These are phyloP conservation scores for Scomberomorus guttatus DNA, from an alignment of 2,797 vertebrate species.

Conservation along the genomic window DNA sequence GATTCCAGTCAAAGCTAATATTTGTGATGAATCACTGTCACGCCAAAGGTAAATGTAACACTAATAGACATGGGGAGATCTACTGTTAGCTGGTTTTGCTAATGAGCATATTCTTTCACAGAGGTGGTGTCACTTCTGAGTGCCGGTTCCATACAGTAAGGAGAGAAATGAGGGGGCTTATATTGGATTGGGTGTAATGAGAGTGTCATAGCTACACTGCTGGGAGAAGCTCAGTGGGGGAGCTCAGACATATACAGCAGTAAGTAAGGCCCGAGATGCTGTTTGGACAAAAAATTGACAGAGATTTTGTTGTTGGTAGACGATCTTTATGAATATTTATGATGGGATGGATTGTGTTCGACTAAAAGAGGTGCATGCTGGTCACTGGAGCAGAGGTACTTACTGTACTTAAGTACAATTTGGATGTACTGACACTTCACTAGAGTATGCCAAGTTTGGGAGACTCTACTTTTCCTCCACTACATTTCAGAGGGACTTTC, in stretches of 20 bases:
- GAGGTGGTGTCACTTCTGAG: conserved; percentile 74
- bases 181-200: conserved; percentile 77
- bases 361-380: background rate
- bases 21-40: conserved; percentile 85
- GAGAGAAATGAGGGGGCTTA: conserved; percentile 72
- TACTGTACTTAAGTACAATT: background rate
- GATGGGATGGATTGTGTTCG: background rate
- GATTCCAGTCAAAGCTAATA: conserved; percentile 85
- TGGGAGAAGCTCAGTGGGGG: conserved; percentile 51
- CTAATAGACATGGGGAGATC: conserved; percentile 83
- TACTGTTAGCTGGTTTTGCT: conserved; percentile 79
- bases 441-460: background rate
- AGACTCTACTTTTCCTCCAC: background rate
- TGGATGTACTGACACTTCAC: background rate
- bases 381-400: background rate
- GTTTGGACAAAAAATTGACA: background rate
- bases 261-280: conserved; percentile 35
- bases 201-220: conserved; percentile 58
- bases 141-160: conserved; percentile 71
- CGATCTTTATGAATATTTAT: conserved; percentile 14
- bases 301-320: conserved; percentile 25
- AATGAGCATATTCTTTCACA: conserved; percentile 81
- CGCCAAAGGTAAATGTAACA: conserved; percentile 80
- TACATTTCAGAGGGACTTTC: background rate
- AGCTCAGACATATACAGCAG: conserved; percentile 31